Percentiles rank a stretch among this genome's conserved stretches.
Conservation (phyloP, 2,113 vertebrate genomes). For the Psettodes erumei region DNA sequence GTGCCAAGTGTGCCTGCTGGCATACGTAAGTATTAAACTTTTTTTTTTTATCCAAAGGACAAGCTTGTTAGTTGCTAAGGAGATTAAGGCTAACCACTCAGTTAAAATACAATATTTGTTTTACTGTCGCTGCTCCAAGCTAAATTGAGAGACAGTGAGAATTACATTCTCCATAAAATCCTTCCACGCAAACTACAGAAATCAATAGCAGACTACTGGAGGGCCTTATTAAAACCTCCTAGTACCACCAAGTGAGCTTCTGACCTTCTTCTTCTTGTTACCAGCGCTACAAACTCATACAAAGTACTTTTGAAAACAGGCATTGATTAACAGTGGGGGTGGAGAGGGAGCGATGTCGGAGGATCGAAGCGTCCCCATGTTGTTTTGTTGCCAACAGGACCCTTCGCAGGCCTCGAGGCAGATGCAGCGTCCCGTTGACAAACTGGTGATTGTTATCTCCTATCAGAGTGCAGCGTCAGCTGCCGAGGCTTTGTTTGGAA, state of each 20-base stretch:
- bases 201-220: conserved; percentile 68
- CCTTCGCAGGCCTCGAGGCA: conserved; percentile 59
- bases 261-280: conserved; percentile 73
- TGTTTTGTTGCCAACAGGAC: conserved; percentile 70
- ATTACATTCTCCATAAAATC: conserved; percentile 53
- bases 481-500: conserved; percentile 59
- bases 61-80: conserved; percentile 42
- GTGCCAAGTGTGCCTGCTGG: conserved; percentile 32
- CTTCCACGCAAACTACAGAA: conserved; percentile 35
- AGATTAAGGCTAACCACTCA: conserved; percentile 50
- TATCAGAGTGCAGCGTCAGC: conserved; percentile 60
- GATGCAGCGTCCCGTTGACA: conserved; percentile 73
- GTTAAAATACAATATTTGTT: conserved; percentile 58
- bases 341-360: conserved; percentile 9
- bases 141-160: conserved; percentile 26
- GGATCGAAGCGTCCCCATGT: conserved; percentile 68
- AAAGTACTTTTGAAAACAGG: conserved; percentile 72
- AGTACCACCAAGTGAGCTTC: conserved; percentile 44
- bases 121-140: conserved; percentile 41
- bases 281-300: conserved; percentile 52
- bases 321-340: conserved; percentile 72
- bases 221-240: conserved; percentile 59
- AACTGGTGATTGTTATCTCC: conserved; percentile 75
- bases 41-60: conserved; percentile 38
- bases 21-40: conserved; percentile 24